phyloP scores from a whole-genome alignment of 1,140 invertebrate species.

The Lamellibrachia luymesi region DNA sequence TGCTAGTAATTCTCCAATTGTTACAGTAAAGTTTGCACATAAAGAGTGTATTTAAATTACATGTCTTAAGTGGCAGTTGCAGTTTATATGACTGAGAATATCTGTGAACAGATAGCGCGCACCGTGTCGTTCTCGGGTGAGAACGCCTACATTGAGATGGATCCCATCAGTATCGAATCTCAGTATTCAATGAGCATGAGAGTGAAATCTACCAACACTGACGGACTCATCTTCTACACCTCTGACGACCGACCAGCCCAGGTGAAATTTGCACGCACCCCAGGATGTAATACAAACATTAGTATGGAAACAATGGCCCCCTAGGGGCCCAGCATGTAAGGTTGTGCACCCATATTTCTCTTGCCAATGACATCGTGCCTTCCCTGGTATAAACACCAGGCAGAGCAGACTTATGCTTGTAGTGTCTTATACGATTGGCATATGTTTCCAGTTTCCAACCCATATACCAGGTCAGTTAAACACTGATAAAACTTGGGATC shows the following conservation, averaged over 20 bases:
- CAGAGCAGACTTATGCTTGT: too few species aligned
- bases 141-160: constrained; percentile 44
- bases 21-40: too few species aligned
- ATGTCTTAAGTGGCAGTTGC: not conserved
- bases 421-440: too few species aligned
- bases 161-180: constrained; percentile 39
- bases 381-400: not conserved
- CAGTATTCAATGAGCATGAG: constrained; percentile 76
- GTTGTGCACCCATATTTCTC: not conserved
- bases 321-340: not conserved
- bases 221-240: constrained; percentile 78
- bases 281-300: too few species aligned
- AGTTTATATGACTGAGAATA: not conserved
- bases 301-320: too few species aligned
- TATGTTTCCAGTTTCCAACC: too few species aligned
- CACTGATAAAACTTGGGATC: too few species aligned
- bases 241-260: constrained; percentile 60
- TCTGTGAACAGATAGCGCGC: constrained; percentile 53
- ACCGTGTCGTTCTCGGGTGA: constrained; percentile 51
- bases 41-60: not conserved
- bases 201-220: constrained; percentile 77
- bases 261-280: constrained; percentile 30
- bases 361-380: not conserved
- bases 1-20: too few species aligned
- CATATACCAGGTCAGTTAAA: too few species aligned